Base-by-base conservation (phyloP, 1,140 invertebrate species). In the Propsilocerus akamusi region DNA sequence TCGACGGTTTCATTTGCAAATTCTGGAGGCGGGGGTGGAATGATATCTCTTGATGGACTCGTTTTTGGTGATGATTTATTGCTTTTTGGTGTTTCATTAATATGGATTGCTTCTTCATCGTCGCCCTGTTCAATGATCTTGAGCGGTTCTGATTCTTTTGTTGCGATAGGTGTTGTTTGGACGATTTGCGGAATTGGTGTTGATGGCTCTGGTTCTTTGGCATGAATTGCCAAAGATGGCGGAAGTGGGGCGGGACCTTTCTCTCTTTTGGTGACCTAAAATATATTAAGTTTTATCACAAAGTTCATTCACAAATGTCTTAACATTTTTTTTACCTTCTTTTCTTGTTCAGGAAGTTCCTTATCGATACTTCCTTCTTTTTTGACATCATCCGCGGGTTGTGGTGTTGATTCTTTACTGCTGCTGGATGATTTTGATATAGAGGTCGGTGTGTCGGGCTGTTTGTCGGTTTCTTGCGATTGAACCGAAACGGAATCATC, bases 401-500 rank as follows among this genome's bases (percentile, higher is more conserved):
- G 32, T 58, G 59, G 56, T 55, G 61, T 59, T 57, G 61, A 61
- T 56, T 65, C 63, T 65, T 65, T 65, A 52, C 57, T 59, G 55
- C 64, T 61, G 54, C 59, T 62, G 53, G 56, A 60, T 57, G 60
- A 56, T 58, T 53, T 50, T 7, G 52, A 47, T 11, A 50, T 11
- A 22, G 63, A 62, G 56, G 60, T 64, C 55, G 63, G 60, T 55
- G 62, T 64, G 56, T 63, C 62, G 62, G 60, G 59, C 56, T 69
- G 66, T 73, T 71, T 65, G 53, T 80, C 76, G 72, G 74, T 73
- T 64, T 86, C 84, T 75, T 77, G 83, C 65, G 80, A 78, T 68
- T 76, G 76, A 60, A 85, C 74, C 57, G 83, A 84, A 62, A 80
- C 75, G 64, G 81, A 81, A 72, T 89, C 85, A 84, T 87, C 84